Base-by-base conservation (phyloP, 2,797 vertebrate genomes). In the Hypotaenidia philippensis region DNA sequence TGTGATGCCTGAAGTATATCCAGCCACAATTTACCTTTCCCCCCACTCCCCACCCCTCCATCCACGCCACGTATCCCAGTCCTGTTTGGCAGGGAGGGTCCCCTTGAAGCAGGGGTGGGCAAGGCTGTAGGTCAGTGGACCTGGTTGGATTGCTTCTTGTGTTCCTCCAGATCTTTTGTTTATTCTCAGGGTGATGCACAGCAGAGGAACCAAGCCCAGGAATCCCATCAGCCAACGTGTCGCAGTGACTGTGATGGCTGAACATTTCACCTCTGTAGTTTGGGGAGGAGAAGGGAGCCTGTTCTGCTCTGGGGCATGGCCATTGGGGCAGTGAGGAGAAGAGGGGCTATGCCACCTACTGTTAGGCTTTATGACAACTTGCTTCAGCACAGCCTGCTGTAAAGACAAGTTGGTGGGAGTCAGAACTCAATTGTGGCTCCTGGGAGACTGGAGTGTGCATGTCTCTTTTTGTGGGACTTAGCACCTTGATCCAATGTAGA, bases 171-270 rank as follows among this genome's bases (percentile, higher is more conserved):
- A 16, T 69, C n/a, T 38, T 38, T 12, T n/a, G 6, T 38, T 78
- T 64, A 10, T 4, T 0, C 19, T 77, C 26, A 25, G 16, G 21
- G 59, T 34, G 31, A 40, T 61, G 32, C 36, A 15, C 41, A 78
- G 81, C 53, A 27, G 66, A 40, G 53, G 52, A 57, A 52, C n/a
- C 21, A 34, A 75, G 45, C 8, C 23, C 14, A 26, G 18, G 31
- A 61, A 65, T 50, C 22, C 19, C 1, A 3, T 41, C 53, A 60
- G 45, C 44, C 10, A 25, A 4, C 0, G 0, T 66, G 66, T 53
- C 4, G 2, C 56, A 57, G 1, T n/a, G 52, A 1, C 45, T n/a
- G 6, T n/a, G 23, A 13, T 0, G 0, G 49, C 50, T 83, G 45
- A 40, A 0, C 27, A 3, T 13, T 27, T 32, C 12, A 52, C 2